Conservation (phyloP, 2,888 invertebrate genomes). For the Chymomyza caudatula region DNA sequence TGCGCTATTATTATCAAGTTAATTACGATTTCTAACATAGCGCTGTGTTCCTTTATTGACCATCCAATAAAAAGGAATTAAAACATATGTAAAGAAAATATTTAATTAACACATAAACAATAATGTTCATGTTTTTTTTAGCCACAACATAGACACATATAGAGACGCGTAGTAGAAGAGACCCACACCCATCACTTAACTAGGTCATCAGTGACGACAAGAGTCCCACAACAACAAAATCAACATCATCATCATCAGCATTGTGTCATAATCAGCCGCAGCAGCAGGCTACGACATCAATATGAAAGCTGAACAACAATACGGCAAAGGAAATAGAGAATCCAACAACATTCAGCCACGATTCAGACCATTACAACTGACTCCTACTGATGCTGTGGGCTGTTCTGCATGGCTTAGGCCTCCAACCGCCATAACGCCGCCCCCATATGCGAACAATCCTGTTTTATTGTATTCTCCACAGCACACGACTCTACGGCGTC, state of each 20-base stretch:
- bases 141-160: not conserved
- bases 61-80: not conserved
- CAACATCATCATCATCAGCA: conserved; percentile 36
- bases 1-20: not conserved
- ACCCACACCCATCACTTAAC: conserved; percentile 26
- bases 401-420: not conserved
- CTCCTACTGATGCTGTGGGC: not conserved
- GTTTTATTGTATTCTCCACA: conserved; percentile 52
- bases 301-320: not conserved
- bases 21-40: too few species aligned
- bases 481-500: conserved; percentile 20
- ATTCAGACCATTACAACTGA: conserved; percentile 22
- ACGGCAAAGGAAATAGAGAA: conserved; percentile 11
- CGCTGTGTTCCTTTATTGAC: too few species aligned
- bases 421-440: not conserved
- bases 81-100: conserved; percentile 53
- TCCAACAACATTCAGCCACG: not conserved
- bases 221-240: conserved; percentile 18
- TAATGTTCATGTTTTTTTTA: conserved; percentile 35
- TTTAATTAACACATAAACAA: conserved; percentile 61
- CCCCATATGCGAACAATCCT: not conserved
- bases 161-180: too few species aligned
- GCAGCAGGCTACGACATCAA: not conserved
- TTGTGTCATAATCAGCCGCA: conserved; percentile 39
- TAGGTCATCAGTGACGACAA: conserved; percentile 43